These are phyloP conservation scores for Lepisosteus oculatus DNA, from an alignment of 2,113 vertebrate genomes.

Conservation along the genomic window DNA sequence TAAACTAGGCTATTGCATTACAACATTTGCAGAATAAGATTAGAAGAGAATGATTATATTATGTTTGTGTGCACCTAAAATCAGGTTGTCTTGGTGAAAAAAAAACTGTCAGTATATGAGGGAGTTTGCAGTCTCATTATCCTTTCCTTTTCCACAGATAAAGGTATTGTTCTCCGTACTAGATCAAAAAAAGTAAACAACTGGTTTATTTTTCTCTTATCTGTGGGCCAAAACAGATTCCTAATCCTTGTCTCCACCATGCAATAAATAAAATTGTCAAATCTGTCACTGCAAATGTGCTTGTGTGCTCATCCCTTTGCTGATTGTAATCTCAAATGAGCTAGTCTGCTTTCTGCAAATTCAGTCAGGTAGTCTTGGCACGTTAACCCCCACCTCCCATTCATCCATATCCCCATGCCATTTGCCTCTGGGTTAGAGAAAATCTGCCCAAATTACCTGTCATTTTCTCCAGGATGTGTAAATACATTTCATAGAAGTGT, in stretches of 20 bases:
- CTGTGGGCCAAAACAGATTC: constrained; percentile 4
- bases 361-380: constrained; percentile 57
- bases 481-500: constrained; percentile 63
- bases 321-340: neutral
- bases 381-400: constrained; percentile 37
- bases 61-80: too few relatives aligned
- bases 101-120: too few relatives aligned
- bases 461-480: constrained; percentile 68
- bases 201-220: too few relatives aligned
- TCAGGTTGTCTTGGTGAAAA: too few relatives aligned
- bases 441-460: constrained; percentile 77
- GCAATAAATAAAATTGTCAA: constrained; percentile 67
- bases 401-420: constrained; percentile 56
- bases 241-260: constrained; percentile 54
- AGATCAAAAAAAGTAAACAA: too few relatives aligned
- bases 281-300: constrained; percentile 48
- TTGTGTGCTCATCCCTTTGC: neutral
- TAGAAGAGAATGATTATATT: too few relatives aligned
- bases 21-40: too few relatives aligned
- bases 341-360: constrained; percentile 21
- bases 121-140: too few relatives aligned
- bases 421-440: constrained; percentile 64
- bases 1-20: too few relatives aligned
- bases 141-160: too few relatives aligned
- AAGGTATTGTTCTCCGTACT: too few relatives aligned